These are phyloP conservation scores for Mythimna vitellina DNA, from an alignment of 2,888 invertebrate species.

Conservation along the genomic window DNA sequence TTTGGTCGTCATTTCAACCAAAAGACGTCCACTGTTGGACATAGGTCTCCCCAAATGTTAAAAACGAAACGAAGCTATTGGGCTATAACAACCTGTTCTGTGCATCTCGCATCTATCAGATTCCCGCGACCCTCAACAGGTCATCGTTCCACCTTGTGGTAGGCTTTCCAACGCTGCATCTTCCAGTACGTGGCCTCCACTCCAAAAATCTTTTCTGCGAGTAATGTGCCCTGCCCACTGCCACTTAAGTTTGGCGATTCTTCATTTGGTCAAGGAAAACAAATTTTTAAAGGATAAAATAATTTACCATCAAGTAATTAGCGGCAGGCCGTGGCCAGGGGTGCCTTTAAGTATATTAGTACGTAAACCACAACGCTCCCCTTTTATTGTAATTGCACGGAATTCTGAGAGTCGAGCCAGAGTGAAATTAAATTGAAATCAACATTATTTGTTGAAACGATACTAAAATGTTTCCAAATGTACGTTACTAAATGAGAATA, in stretches of 20 bases:
- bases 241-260: no score
- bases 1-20: neutral
- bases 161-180: no score
- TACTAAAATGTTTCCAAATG: slow-evolving; percentile 15
- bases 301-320: slow-evolving; percentile 70
- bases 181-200: no score
- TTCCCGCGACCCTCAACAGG: no score
- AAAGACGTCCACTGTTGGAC: no score
- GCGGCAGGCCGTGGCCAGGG: slow-evolving; percentile 59
- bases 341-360: slow-evolving; percentile 71
- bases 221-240: no score
- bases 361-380: slow-evolving; percentile 68
- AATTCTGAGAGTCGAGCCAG: slow-evolving; percentile 49
- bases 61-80: no score
- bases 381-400: slow-evolving; percentile 74
- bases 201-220: no score
- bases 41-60: no score
- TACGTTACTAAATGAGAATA: neutral
- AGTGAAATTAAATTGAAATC: slow-evolving; percentile 52
- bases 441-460: slow-evolving; percentile 37
- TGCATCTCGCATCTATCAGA: no score
- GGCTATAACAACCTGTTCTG: no score
- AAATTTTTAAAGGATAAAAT: slow-evolving; percentile 62
- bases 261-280: slow-evolving; percentile 32
- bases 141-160: no score